Conservation (phyloP, 2,888 invertebrate genomes). For the Crocallis elinguaria region DNA sequence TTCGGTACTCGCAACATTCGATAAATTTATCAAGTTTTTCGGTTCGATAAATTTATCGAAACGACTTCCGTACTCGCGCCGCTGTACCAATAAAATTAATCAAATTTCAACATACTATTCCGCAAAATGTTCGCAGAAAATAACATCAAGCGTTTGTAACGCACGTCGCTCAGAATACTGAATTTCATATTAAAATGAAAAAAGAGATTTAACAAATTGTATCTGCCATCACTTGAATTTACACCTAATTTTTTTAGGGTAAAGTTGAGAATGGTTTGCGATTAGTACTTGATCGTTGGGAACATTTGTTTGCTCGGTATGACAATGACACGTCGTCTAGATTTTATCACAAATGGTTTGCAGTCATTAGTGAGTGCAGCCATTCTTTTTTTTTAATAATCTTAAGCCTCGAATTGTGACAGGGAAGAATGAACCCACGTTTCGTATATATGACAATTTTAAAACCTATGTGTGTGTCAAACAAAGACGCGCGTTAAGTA, state of each 20-base stretch:
- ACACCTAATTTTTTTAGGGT: conserved; percentile 1
- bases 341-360: conserved; percentile 63
- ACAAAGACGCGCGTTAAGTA: neutral
- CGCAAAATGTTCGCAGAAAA: conserved; percentile 9
- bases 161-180: conserved; percentile 41
- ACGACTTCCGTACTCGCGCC: no score
- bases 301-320: conserved; percentile 53
- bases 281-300: conserved; percentile 30
- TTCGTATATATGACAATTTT: neutral
- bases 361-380: conserved; percentile 59
- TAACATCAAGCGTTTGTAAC: conserved; percentile 25
- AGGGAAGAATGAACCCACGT: conserved; percentile 19
- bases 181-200: conserved; percentile 39
- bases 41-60: no score
- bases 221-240: neutral
- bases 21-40: no score
- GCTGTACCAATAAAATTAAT: neutral
- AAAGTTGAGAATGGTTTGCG: conserved; percentile 21
- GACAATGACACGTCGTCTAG: conserved; percentile 67
- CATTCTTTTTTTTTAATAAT: conserved; percentile 23
- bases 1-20: no score
- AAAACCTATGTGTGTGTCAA: no score
- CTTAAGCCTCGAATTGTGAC: conserved; percentile 15
- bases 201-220: conserved; percentile 46
- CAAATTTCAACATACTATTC: neutral